These are phyloP conservation scores for Bombycilla garrulus DNA, from an alignment of 2,113 vertebrate genomes.

Conservation along the genomic window DNA sequence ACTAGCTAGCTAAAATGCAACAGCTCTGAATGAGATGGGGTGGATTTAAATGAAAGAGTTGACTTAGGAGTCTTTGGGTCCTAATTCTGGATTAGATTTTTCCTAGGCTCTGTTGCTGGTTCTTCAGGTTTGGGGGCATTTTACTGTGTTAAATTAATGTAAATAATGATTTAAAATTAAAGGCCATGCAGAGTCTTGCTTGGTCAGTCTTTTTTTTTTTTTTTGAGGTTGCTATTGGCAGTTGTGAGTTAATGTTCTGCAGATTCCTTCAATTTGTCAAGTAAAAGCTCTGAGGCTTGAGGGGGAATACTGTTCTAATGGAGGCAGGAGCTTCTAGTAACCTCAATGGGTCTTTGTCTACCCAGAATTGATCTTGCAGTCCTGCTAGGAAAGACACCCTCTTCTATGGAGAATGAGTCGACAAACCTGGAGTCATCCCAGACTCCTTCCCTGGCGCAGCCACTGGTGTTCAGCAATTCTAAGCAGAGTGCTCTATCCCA, in stretches of 20 bases:
- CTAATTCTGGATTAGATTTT: neutral
- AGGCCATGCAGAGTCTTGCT: neutral
- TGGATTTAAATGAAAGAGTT: neutral
- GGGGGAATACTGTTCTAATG: neutral
- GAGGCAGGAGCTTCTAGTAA: neutral
- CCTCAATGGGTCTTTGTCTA: neutral
- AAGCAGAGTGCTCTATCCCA: conserved; percentile 90
- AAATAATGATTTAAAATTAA: neutral
- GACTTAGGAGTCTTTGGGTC: neutral
- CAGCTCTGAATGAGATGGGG: neutral
- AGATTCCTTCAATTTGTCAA: neutral
- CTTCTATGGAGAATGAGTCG: conserved; percentile 88
- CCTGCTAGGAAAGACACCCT: conserved; percentile 92
- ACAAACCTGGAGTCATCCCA: conserved; percentile 82
- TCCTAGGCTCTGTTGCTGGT: neutral
- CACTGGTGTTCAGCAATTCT: conserved; percentile 96
- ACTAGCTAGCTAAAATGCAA: neutral
- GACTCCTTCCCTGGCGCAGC: conserved; percentile 87
- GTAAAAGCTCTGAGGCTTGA: neutral
- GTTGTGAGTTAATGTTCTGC: neutral
- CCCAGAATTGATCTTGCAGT: conserved; percentile 94
- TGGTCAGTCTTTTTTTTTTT: neutral
- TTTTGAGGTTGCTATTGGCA: neutral
- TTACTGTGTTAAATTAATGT: neutral
- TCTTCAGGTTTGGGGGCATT: neutral